Conservation (phyloP, 2,797 vertebrate genomes). For the Nannoperca obscura region DNA sequence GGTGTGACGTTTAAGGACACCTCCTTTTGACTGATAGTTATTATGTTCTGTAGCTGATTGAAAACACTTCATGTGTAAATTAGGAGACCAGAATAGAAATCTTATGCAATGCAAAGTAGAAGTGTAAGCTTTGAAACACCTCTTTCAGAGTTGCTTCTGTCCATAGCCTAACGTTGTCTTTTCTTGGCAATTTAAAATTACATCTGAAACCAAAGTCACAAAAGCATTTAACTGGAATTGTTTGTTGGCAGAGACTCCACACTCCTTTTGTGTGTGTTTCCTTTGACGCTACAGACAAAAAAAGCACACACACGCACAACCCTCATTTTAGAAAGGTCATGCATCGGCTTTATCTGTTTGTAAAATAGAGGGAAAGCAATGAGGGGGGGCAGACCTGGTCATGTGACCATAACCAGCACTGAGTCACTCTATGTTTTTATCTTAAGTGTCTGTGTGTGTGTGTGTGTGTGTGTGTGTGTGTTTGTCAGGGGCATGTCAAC, state of each 20-base stretch:
- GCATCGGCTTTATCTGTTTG: slow-evolving; percentile 49
- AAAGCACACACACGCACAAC: slow-evolving; percentile 6
- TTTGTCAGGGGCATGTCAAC: slow-evolving; percentile 40
- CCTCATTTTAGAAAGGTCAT: slow-evolving; percentile 57
- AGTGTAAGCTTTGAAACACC: background rate
- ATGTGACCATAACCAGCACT: slow-evolving; percentile 33
- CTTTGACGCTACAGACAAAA: slow-evolving; percentile 9
- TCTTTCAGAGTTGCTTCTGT: background rate
- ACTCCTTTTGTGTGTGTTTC: slow-evolving; percentile 3
- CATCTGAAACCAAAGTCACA: background rate
- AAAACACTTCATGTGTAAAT: background rate
- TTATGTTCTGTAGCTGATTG: background rate
- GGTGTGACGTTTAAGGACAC: background rate
- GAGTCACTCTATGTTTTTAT: slow-evolving; percentile 35
- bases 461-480: slow-evolving; percentile 5
- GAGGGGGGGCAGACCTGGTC: slow-evolving; percentile 14
- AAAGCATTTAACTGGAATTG: background rate
- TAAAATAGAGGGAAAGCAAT: slow-evolving; percentile 49
- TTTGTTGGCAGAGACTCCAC: slow-evolving; percentile 10
- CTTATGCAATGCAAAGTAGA: background rate
- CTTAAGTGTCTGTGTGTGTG: slow-evolving; percentile 5
- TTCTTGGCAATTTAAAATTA: background rate
- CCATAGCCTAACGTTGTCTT: background rate
- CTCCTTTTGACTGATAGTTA: background rate
- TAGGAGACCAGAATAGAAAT: background rate